These are phyloP conservation scores for Platysteira castanea DNA, from an alignment of 2,113 vertebrate species.

Conservation along the genomic window DNA sequence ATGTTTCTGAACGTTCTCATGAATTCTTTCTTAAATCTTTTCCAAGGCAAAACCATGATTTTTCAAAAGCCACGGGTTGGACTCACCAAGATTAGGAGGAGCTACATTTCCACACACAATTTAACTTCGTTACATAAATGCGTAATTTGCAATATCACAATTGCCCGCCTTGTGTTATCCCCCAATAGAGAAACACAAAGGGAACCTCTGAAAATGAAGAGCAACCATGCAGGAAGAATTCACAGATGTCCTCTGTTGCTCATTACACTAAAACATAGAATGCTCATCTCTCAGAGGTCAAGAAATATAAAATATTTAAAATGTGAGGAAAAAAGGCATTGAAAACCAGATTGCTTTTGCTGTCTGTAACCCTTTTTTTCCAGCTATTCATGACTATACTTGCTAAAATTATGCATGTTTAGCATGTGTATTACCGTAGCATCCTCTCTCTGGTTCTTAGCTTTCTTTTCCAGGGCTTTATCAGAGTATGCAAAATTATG, in stretches of 20 bases:
- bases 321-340: not conserved
- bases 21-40: not conserved
- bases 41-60: not conserved
- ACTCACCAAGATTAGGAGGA: not conserved
- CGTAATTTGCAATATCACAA: not conserved
- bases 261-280: not conserved
- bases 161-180: not conserved
- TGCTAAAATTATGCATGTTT: conserved; percentile 21
- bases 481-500: not conserved
- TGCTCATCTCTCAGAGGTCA: not conserved
- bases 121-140: not conserved
- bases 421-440: conserved; percentile 4
- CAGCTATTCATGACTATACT: not conserved
- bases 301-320: not conserved
- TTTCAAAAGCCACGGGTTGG: not conserved
- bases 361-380: not conserved
- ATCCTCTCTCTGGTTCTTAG: not conserved
- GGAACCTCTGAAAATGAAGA: not conserved
- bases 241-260: not conserved
- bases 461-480: not conserved
- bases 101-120: not conserved
- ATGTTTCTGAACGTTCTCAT: not conserved
- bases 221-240: not conserved
- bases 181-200: not conserved
- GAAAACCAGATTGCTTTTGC: not conserved